Conservation (phyloP, 2,888 invertebrate genomes). For the Cephalotes varians region DNA sequence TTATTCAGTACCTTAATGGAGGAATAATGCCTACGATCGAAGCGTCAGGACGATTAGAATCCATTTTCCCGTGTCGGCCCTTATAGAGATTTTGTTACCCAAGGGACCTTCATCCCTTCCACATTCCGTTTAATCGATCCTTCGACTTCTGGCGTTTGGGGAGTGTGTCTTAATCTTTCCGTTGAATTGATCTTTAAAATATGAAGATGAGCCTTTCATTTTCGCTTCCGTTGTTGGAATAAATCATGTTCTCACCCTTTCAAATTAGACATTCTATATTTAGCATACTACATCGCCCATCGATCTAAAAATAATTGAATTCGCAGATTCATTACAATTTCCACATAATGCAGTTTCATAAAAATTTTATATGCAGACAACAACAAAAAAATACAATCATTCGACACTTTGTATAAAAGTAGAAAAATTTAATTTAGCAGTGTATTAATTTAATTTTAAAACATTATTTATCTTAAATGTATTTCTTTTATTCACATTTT, state of each 20-base stretch:
- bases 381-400: neutral
- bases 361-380: neutral
- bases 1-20: conserved; percentile 72
- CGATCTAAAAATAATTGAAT: conserved; percentile 3
- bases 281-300: neutral
- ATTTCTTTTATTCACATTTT: neutral
- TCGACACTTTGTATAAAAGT: neutral
- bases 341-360: neutral
- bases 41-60: conserved; percentile 68
- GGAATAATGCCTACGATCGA: conserved; percentile 67
- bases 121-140: conserved; percentile 46
- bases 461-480: neutral
- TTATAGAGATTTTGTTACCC: conserved; percentile 36
- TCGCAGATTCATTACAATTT: neutral
- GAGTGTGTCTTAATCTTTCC: conserved; percentile 23
- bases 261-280: conserved; percentile 7
- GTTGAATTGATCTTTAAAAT: conserved; percentile 50
- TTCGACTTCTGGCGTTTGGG: conserved; percentile 32
- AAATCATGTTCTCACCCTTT: neutral
- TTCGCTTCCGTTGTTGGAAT: conserved; percentile 16
- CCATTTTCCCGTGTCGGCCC: conserved; percentile 60
- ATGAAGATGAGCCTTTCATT: conserved; percentile 41
- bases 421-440: neutral
- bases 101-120: conserved; percentile 30
- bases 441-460: neutral